Evolutionary conservation across 2,797 vertebrate species (phyloP).

Genomic region (Spheniscus humboldti): DNA sequence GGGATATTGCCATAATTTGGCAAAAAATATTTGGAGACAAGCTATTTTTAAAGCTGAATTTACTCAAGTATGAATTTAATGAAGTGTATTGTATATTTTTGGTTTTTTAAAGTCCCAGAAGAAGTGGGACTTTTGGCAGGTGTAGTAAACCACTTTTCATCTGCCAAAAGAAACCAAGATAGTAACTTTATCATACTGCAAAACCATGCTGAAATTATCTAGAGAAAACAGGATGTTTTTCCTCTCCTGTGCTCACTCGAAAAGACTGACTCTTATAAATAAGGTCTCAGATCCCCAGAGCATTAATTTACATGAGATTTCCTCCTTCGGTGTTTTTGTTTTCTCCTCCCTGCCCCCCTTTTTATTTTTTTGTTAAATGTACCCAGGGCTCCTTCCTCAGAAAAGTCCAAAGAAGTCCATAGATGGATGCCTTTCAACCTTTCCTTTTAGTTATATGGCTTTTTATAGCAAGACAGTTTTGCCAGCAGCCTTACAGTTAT

Average conservation of each 20-base stretch:
- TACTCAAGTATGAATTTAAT: not conserved
- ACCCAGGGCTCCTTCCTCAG: not conserved
- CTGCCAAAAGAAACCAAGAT: not conserved
- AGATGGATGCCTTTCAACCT: not conserved
- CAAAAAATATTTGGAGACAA: not conserved
- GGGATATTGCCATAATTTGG: not conserved
- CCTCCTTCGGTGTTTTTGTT: not conserved
- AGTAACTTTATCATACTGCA: not conserved
- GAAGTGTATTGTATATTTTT: no score
- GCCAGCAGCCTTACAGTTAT: not conserved
- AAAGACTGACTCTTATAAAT: not conserved
- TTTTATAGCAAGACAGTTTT: not conserved
- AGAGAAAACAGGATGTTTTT: not conserved
- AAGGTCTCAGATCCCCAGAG: not conserved
- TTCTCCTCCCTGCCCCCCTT: no score
- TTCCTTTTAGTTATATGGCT: not conserved
- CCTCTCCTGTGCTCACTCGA: not conserved
- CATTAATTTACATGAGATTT: not conserved
- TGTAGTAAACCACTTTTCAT: not conserved
- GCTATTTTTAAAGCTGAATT: not conserved
- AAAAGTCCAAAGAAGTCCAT: not conserved
- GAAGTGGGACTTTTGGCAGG: not conserved
- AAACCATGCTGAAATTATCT: not conserved
- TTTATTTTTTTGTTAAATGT: not conserved
- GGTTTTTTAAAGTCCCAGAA: not conserved